Evolutionary conservation across 2,888 invertebrate species (phyloP), one percentile per base, ranked within the genome.

Genomic region (Drosophila diplacantha): DNA sequence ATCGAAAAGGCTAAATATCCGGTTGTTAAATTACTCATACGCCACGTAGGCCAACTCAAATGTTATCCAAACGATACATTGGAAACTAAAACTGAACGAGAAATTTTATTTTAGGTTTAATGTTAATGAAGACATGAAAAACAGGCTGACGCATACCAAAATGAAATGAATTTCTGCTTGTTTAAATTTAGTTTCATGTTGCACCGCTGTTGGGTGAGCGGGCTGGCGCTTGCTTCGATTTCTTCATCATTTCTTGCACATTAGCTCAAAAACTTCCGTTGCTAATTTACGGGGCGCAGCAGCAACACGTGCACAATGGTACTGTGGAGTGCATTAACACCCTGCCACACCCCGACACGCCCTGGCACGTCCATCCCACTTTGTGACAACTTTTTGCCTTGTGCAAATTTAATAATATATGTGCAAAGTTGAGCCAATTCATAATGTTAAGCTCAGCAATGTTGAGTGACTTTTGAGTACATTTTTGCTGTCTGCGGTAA

Each of bases 241-340:
- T 63, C 65, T 60, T 65, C 57, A 24, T 69, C n/a, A 53, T 63
- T 66, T 61, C 66, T 68, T 60, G 38, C 56, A 68, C 74, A 63
- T 73, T 68, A 68, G 70, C 70, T 66, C 65, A 64, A 67, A 22
- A 79, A 73, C 57, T 73, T 75, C 69, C 39, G 41, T 50, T 64
- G 72, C 74, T 71, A 75, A 72, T 75, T 74, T 73, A 59, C 64
- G 62, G 38, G 44, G 52, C 52, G 56, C 57, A 60, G 34, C 46
- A 14, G 32, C 24, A 31, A 49, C 38, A 43, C 55, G 49, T 50
- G 24, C 37, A 11, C 49, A 22, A 51, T 50, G 20, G 31, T 16
- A 47, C 35, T 26, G 26, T 38, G 39, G 52, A 63, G 61, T 60
- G 64, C 55, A 76, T 80, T 76, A 74, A 52, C 69, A 47, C 44